Evolutionary conservation across 1,140 invertebrate genomes (phyloP).

Genomic region (Aphidius gifuensis): DNA sequence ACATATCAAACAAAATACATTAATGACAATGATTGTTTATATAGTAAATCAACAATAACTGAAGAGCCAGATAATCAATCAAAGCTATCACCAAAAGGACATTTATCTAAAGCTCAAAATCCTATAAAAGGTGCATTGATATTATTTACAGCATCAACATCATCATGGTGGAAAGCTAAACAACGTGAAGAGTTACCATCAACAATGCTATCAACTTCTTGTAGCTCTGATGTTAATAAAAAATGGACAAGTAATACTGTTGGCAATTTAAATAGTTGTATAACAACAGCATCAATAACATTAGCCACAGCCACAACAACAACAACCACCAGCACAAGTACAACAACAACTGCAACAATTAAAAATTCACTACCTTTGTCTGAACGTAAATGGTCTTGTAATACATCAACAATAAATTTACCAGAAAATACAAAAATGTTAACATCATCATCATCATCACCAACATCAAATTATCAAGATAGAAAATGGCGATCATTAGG

Average conservation of each 20-base stretch:
- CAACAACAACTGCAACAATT: too few relatives aligned
- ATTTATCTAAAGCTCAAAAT: slow-evolving; percentile 40
- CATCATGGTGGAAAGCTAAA: slow-evolving; percentile 51
- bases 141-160: slow-evolving; percentile 48
- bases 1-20: slow-evolving; percentile 28
- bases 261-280: too few relatives aligned
- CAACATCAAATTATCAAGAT: slow-evolving; percentile 40
- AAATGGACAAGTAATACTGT: slow-evolving; percentile 31
- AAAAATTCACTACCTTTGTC: slow-evolving; percentile 29
- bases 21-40: slow-evolving; percentile 25
- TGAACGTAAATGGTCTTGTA: slow-evolving; percentile 45
- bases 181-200: slow-evolving; percentile 45
- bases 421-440: slow-evolving; percentile 43
- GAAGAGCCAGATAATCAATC: slow-evolving; percentile 32
- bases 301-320: slow-evolving; percentile 28
- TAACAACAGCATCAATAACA: too few relatives aligned
- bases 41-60: slow-evolving; percentile 7
- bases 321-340: slow-evolving; percentile 26
- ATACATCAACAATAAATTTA: slow-evolving; percentile 29
- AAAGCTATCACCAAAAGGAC: too few relatives aligned
- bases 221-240: slow-evolving; percentile 25
- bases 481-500: slow-evolving; percentile 56
- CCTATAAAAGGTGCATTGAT: slow-evolving; percentile 45
- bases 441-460: slow-evolving; percentile 41
- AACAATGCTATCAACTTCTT: slow-evolving; percentile 15